Evolutionary conservation across 2,113 vertebrate genomes (phyloP), one percentile per base, ranked within the genome.

Genomic region (Protobothrops flavoviridis): DNA sequence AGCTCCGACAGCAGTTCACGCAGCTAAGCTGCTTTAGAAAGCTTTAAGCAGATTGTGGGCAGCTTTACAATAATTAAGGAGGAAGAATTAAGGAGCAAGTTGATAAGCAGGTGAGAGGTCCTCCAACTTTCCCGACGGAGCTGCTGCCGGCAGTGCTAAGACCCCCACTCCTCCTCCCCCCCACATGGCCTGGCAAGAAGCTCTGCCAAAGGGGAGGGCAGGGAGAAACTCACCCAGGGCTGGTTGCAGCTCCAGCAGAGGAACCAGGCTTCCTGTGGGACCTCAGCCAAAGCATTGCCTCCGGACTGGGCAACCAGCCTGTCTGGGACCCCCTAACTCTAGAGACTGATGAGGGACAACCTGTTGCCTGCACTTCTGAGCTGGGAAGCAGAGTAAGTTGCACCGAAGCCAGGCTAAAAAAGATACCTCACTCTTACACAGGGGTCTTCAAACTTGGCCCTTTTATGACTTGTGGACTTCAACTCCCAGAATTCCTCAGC

Each of bases 31-130:
- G 91, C 93, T 94, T 92, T 89, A 33, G 74, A 64, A 86, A 64
- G 91, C 56, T 94, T 94, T 94, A 92, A 94, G 85, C 56, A 89
- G 93, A 90, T 94, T 89, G 91, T 45, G 13, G 88, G 74, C 17
- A 92, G 91, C 91, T 92, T 87, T 92, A 69, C 92, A 88, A 90
- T 91, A 94, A 94, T 94, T 92, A 90, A 94, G 92, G 74, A 57
- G 87, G 48, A 53, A 92, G 69, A 92, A 53, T 92, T 56, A 92
- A 86, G 24, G 57, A 85, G 64, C 87, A 85, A 5, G 17, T 29
- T 7, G 52, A 43, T 50, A n/a, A 43, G 86, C 59, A 24, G 4
- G 1, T 52, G 1, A 4, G 43, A 52, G 17, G 5, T 26, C 29
- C 86, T 24, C 20, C 45, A 1, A 48, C 10, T 10, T n/a, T 29